Evolutionary conservation across 2,888 invertebrate species (phyloP).

Genomic region (Clostera curtula): DNA sequence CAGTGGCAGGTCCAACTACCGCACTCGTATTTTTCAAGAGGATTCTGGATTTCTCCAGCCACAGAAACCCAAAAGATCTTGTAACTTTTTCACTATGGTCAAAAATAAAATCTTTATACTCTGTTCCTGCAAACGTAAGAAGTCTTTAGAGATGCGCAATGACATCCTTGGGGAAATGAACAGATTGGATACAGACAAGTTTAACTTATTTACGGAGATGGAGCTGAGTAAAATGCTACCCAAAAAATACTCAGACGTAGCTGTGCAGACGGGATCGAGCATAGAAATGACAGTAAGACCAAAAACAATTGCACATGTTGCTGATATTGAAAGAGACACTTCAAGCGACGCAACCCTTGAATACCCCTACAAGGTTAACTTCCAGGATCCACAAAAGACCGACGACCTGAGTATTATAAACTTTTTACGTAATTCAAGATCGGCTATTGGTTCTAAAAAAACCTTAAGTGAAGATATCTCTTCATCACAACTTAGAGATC

Average conservation of each 20-base stretch:
- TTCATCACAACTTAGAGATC: neutral
- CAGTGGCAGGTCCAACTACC: slow-evolving; percentile 24
- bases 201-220: slow-evolving; percentile 41
- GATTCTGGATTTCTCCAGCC: slow-evolving; percentile 8
- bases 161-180: slow-evolving; percentile 6
- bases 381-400: slow-evolving; percentile 7
- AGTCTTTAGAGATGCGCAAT: slow-evolving; percentile 6
- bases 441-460: slow-evolving; percentile 8
- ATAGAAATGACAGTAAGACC: slow-evolving; percentile 29
- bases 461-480: neutral
- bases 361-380: too few relatives aligned
- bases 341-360: too few relatives aligned
- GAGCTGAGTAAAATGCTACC: slow-evolving; percentile 38
- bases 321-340: too few relatives aligned
- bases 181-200: slow-evolving; percentile 9
- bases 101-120: slow-evolving; percentile 9
- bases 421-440: slow-evolving; percentile 30
- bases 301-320: neutral
- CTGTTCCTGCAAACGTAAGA: slow-evolving; percentile 19
- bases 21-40: slow-evolving; percentile 23
- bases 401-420: slow-evolving; percentile 43
- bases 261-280: slow-evolving; percentile 51
- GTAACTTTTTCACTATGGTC: slow-evolving; percentile 9
- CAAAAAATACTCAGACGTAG: slow-evolving; percentile 21
- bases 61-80: slow-evolving; percentile 6